Evolutionary conservation across 2,797 vertebrate genomes (phyloP), one percentile per base, ranked within the genome.

Genomic region (Pithecia hirsuta): DNA sequence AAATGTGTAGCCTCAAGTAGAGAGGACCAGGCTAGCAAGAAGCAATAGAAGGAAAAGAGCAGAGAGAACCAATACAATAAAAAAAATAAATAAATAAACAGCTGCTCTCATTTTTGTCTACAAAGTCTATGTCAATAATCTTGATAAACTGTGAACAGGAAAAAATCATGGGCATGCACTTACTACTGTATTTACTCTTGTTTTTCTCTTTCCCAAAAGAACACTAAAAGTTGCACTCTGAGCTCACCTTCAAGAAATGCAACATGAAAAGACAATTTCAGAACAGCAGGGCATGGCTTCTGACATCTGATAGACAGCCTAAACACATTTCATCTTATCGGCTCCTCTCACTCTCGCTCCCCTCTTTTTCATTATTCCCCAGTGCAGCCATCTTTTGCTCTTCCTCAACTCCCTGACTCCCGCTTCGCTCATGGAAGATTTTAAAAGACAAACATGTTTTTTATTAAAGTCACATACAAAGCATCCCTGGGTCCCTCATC

Each of bases 401-500:
- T 88, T 93, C 75, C n/a, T 96, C 93, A 82, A 46, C 1, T 52
- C 89, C 96, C 97, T 48, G 57, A 97, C 94, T 98, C 97, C 94
- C 84, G 93, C 81, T 96, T 97, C 39, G 0, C 95, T 96, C 97
- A 46, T 95, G 86, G 95, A 98, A 59, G 95, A 98, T 85, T 96
- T 98, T 97, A 97, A 97, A 98, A 98, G 97, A 97, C 80, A 97
- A 98, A 92, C 46, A 80, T 46, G 52, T 76, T 96, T 96, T 97
- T 97, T 97, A 98, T 98, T 97, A 98, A 96, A 98, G 97, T 97
- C 97, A 97, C 76, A 97, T 79, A 98, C 64, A 97, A 98, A 98
- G 97, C 96, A 95, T 55, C 86, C 72, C 90, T 96, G 17, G 79
- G 90, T 96, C 95, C 88, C 86, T 95, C 79, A 78, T 96, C 76